Conservation (phyloP, 2,888 invertebrate genomes). For the Aporophyla lueneburgensis region DNA sequence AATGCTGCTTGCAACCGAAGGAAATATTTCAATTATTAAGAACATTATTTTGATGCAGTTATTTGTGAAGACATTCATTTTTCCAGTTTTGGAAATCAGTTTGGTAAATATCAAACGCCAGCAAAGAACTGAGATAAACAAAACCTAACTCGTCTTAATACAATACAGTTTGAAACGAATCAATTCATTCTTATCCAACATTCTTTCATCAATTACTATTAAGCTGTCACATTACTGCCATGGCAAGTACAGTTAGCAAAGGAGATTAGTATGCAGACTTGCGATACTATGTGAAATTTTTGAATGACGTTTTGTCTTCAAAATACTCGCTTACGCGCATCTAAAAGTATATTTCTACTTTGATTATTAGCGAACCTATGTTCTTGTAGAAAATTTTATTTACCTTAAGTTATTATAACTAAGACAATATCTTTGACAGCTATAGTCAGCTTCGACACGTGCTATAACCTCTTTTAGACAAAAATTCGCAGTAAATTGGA, state of each 20-base stretch:
- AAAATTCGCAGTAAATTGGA: not conserved
- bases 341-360: not conserved
- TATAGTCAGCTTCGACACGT: not conserved
- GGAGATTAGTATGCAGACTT: constrained; percentile 1
- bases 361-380: not conserved
- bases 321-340: not conserved
- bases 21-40: too few relatives aligned
- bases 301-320: too few relatives aligned
- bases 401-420: not conserved
- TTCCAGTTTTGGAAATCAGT: too few relatives aligned
- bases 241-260: constrained; percentile 15
- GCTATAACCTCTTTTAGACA: not conserved
- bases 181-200: constrained; percentile 14
- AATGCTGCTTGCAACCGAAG: not conserved
- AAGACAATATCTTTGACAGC: too few relatives aligned
- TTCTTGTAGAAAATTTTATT: not conserved
- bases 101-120: not conserved
- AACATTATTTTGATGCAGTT: too few relatives aligned
- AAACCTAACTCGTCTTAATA: not conserved
- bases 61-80: too few relatives aligned
- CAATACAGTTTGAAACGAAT: constrained; percentile 24
- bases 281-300: not conserved
- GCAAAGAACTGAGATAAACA: not conserved
- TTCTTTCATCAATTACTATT: constrained; percentile 25
- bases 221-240: constrained; percentile 16